phyloP scores from a whole-genome alignment of 2,888 invertebrate genomes.

The Venustoraphidia nigricollis region DNA sequence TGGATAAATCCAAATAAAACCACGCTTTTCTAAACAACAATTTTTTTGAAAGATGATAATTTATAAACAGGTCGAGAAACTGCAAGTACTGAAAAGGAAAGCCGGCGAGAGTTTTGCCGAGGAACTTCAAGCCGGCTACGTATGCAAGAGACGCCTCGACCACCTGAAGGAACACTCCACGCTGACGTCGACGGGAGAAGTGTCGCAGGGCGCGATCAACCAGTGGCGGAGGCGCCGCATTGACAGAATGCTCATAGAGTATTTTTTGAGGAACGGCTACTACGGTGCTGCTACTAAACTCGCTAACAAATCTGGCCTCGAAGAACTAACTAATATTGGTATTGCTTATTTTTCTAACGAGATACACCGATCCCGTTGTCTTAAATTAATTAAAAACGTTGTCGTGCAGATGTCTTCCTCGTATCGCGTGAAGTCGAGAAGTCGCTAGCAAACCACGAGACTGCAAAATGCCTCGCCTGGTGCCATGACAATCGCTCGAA shows the following conservation, averaged over 20 bases:
- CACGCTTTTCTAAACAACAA: not conserved
- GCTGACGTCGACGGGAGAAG: conserved; percentile 23
- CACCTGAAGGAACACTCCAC: conserved; percentile 70
- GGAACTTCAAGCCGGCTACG: conserved; percentile 77
- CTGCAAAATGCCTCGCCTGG: conserved; percentile 82
- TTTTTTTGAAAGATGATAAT: not conserved
- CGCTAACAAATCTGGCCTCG: conserved; percentile 61
- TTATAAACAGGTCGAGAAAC: conserved; percentile 48
- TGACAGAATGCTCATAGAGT: conserved; percentile 93
- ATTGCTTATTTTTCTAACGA: conserved; percentile 12
- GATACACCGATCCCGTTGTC: not conserved
- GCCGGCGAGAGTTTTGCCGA: conserved; percentile 88
- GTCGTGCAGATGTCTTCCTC: conserved; percentile 56
- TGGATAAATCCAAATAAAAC: too few species aligned
- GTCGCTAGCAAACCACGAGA: conserved; percentile 67
- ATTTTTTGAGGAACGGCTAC: conserved; percentile 86
- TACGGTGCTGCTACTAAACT: conserved; percentile 86
- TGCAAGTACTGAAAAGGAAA: conserved; percentile 82
- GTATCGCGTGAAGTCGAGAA: conserved; percentile 77
- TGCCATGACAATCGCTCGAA: conserved; percentile 95
- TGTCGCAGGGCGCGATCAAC: conserved; percentile 40
- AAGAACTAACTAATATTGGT: conserved; percentile 87
- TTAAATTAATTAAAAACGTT: not conserved
- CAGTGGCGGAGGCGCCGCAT: conserved; percentile 77
- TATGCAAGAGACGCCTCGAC: conserved; percentile 83